Evolutionary conservation across 2,797 vertebrate genomes (phyloP), one percentile per base, ranked within the genome.

Genomic region (Phrynocephalus guinanensis): DNA sequence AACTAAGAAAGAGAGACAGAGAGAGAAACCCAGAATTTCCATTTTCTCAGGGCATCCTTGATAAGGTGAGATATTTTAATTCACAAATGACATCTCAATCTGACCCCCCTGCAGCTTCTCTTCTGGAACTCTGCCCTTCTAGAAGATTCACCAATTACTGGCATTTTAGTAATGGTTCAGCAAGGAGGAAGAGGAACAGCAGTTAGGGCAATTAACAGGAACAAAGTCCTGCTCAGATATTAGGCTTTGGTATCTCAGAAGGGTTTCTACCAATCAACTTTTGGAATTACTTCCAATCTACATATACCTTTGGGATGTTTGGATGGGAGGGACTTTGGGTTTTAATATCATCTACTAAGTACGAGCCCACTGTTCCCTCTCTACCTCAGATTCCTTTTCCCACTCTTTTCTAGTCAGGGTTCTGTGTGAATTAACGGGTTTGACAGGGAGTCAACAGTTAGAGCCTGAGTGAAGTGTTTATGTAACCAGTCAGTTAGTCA

Each of bases 201-300:
- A 63, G 13, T 85, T 67, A 87, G 79, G 76, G 76, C 6, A 93
- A 0, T 0, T 52, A 72, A 24, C 22, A 56, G 85, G 87, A 52
- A 78, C 24, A 85, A 1, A 52, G 90, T 88, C 86, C 22, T 18
- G 70, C 84, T 63, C 86, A 92, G 88, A 95, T 90, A 79, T 86
- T 44, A 18, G 73, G 20, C 22, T 85, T 91, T 90, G 48, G 86
- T 91, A 93, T 95, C 90, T 92, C 89, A 93, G 88, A 70, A 20
- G 0, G 71, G 86, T 89, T 88, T 67, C 86, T 82, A 92, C 77
- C 70, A 87, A 90, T 86, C 24, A 79, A 79, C 52, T 56, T 9
- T 11, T 56, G 52, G 52, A 56, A 56, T 56, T 56, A 56, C 13
- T 56, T 13, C 9, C 52, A 56, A 56, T 13, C 52, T 56, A 56